Base-by-base conservation (phyloP, 2,888 invertebrate genomes). In the Esperia sulphurella region DNA sequence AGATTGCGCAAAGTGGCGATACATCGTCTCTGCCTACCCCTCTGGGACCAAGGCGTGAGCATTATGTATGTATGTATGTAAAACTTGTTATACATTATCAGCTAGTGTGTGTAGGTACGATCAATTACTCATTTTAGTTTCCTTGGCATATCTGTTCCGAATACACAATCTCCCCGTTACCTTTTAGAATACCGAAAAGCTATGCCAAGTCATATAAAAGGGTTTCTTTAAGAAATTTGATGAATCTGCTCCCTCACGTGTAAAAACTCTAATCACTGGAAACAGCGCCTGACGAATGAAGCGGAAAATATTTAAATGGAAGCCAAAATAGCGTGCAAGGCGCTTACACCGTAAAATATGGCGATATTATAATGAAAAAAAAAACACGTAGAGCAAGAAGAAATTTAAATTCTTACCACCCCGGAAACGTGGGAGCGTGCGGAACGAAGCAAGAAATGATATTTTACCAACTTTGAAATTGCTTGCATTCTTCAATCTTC, bases 231-330 rank as follows among this genome's bases (percentile, higher is more conserved):
- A 42, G 38, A 50, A 41, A 49, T n/a, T n/a, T 50, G 50, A 53
- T 56, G 46, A 50, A 50, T 50, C 49, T 47, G 58, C 55, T 56
- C 57, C 58, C 57, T 67, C 71, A 70, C 54, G 71, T 78, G 72
- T 63, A 70, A 74, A 79, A 77, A 71, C 67, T 77, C 70, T 75
- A 83, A 86, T 83, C 68, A 79, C 66, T 63, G 62, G 63, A 78
- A 87, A 88, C 83, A 81, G 69, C 65, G 80, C 80, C 63, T 85
- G 75, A 78, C 88, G 84, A 89, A 89, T 88, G 86, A 57, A 79
- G 75, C 85, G 82, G 80, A 88, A 89, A 88, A 88, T 86, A 81
- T 84, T 83, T 82, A 86, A 89, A 88, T 88, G 79, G 82, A 83
- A 86, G 81, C 71, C 74, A 81, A 79, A 88, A 83, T 83, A 84